phyloP scores from a whole-genome alignment of 2,113 vertebrate species.

The Lichenostomus cassidix region DNA sequence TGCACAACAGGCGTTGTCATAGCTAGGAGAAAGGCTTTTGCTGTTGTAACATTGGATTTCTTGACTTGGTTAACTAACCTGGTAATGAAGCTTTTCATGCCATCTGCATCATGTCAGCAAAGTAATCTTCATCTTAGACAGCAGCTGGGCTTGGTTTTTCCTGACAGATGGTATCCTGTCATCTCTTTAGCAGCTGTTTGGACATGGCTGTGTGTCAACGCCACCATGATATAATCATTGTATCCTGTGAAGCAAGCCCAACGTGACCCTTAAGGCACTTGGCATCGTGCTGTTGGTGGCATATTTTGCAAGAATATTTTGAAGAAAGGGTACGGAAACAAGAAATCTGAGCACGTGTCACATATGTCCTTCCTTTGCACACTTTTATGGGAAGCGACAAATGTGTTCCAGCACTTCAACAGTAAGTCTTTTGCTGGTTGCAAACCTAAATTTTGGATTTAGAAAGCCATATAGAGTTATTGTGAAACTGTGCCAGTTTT shows the following conservation, averaged over 20 bases:
- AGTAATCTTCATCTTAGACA: conserved; percentile 55
- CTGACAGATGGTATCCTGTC: conserved; percentile 72
- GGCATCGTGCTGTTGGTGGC: conserved; percentile 19
- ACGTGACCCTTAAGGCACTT: conserved; percentile 47
- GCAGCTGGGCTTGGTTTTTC: conserved; percentile 52
- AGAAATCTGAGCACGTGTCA: neutral
- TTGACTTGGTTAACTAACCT: conserved; percentile 51
- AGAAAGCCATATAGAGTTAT: conserved; percentile 5
- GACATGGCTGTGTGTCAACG: conserved; percentile 58
- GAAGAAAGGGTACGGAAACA: conserved; percentile 42
- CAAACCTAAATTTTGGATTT: conserved; percentile 28
- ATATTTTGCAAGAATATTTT: conserved; percentile 39
- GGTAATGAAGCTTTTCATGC: conserved; percentile 18
- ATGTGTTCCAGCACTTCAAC: conserved; percentile 36
- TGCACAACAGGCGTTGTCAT: neutral
- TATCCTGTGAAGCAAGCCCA: conserved; percentile 51
- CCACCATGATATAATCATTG: conserved; percentile 56
- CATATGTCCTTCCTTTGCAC: conserved; percentile 28
- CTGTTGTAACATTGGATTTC: neutral
- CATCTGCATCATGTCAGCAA: conserved; percentile 54
- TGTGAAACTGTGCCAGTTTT: neutral
- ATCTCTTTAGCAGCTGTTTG: conserved; percentile 71
- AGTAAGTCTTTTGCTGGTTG: conserved; percentile 55
- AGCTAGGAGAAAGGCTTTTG: neutral
- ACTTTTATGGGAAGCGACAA: neutral